Base-by-base conservation (phyloP, 2,888 invertebrate species). In the Clanis bilineata region DNA sequence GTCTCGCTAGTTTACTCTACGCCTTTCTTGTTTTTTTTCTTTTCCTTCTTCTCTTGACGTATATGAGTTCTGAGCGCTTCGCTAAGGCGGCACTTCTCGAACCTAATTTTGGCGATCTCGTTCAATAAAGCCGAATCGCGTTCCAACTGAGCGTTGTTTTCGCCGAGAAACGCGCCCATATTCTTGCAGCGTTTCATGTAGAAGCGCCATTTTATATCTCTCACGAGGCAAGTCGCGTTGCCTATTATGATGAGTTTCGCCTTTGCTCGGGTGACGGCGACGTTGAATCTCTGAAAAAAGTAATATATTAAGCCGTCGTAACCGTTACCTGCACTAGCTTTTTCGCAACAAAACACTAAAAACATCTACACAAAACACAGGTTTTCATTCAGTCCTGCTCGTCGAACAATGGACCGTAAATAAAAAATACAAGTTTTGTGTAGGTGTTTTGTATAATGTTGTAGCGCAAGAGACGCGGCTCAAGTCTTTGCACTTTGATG, bases 201-300 rank as follows among this genome's bases (percentile, higher is more conserved):
- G 18, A 65, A 63, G 9, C 68, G 68, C 93, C 93, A 93, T 62
- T 85, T 81, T 2, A 74, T 61, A 38, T 82, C 77, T 56, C 79
- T 80, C 28, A 78, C 72, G 23, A 93, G 74, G 15, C 91, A 88
- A 0, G 80, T 65, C 43, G 77, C 94, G 90, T 90, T 95, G 77
- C 82, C 95, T 81, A 86, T 67, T 36, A 85, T 86, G 28, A 96
- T 94, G n/a, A 95, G 80, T 62, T 96, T 93, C 15, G 94, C 93
- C 80, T 94, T 94, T 0, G 96, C 96, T 59, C 96, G 85, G 0
- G 96, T 96, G 5, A 96, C 73, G 0, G 96, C 94, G 1, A 96
- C 96, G 83, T 96, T 96, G 81, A 96, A 95, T 58, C 96, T 87
- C 93, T 95, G 89, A 32, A 45, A 44, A 45, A 25, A 4, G 25